Evolutionary conservation across 2,797 vertebrate genomes (phyloP).

Genomic region (Coracias cyanogaster): DNA sequence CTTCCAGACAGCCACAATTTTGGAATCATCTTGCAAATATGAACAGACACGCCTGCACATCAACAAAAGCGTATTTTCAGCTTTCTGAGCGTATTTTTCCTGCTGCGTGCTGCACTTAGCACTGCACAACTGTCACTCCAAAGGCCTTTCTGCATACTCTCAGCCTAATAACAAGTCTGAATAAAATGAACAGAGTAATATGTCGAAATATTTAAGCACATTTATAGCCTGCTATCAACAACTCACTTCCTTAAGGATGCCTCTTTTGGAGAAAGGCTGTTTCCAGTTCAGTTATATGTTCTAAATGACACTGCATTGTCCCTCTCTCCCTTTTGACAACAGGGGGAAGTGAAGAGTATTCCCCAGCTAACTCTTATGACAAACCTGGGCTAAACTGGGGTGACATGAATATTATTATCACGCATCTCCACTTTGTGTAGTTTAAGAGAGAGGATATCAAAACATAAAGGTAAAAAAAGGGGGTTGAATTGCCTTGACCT

Average conservation of each 20-base stretch:
- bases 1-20: neutral
- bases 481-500: neutral
- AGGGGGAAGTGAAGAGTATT: neutral
- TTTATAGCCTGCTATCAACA: neutral
- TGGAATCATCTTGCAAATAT: neutral
- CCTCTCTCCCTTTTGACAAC: neutral
- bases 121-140: neutral
- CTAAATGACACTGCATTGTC: neutral
- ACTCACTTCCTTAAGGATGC: neutral
- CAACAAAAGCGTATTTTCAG: neutral
- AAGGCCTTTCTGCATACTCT: neutral
- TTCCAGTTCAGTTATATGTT: neutral
- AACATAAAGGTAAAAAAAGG: neutral
- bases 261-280: neutral
- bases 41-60: neutral
- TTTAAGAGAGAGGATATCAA: neutral
- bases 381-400: neutral
- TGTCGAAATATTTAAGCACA: neutral
- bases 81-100: rapidly evolving
- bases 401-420: neutral
- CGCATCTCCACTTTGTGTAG: neutral
- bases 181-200: neutral
- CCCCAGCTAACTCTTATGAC: neutral
- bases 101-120: neutral
- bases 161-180: neutral